Evolutionary conservation across 2,113 vertebrate genomes (phyloP).

Genomic region (Oxyura jamaicensis): DNA sequence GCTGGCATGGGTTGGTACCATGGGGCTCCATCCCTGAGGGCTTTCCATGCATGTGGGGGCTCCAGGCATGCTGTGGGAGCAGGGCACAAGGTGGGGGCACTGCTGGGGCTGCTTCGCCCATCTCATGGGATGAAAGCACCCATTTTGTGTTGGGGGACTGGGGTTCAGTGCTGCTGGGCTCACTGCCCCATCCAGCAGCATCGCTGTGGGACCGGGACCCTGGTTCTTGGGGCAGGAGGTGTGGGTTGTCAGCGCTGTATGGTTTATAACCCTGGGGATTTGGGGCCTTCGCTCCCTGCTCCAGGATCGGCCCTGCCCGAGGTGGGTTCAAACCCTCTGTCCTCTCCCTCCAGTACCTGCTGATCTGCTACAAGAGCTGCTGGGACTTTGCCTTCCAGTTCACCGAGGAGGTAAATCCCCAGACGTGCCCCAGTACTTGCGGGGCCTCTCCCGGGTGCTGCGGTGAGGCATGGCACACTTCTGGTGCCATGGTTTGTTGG

Average conservation of each 20-base stretch:
- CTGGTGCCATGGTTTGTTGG: accelerated
- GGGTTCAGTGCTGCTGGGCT: accelerated
- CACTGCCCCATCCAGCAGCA: accelerated
- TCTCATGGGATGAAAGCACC: too few species aligned
- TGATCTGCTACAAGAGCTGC: constrained; percentile 50
- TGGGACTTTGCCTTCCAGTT: background rate
- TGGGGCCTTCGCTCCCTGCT: background rate
- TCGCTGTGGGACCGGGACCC: accelerated
- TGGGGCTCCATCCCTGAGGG: accelerated
- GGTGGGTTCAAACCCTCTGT: accelerated
- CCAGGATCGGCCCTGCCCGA: accelerated
- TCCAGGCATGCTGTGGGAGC: accelerated
- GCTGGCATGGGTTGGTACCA: background rate
- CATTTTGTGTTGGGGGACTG: background rate
- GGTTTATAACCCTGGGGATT: accelerated
- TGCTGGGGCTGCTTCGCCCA: too few species aligned
- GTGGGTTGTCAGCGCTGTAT: accelerated
- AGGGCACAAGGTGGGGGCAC: too few species aligned
- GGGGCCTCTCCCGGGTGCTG: accelerated
- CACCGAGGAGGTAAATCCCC: constrained; percentile 2
- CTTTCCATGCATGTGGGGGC: accelerated
- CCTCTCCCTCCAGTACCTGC: constrained; percentile 9
- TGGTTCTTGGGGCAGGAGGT: accelerated
- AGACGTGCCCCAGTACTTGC: accelerated
- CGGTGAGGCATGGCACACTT: accelerated